Evolutionary conservation across 2,888 invertebrate species (phyloP).

Genomic region (Sinelater perroti): DNA sequence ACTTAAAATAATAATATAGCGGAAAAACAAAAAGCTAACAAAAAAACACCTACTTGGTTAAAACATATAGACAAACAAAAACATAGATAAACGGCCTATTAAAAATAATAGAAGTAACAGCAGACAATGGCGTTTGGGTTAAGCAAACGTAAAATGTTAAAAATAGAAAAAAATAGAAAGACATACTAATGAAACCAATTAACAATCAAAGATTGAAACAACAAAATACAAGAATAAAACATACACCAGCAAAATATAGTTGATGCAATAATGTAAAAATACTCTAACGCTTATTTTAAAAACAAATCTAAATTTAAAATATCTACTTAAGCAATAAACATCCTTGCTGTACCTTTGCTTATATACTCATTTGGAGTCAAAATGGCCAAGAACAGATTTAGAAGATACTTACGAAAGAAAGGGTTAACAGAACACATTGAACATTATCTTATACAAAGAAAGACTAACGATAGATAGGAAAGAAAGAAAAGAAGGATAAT

Average conservation of each 20-base stretch:
- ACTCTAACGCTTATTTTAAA: background rate
- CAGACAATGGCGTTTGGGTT: background rate
- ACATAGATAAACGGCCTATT: background rate
- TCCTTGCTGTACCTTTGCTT: background rate
- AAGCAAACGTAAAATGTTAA: background rate
- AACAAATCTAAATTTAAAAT: background rate
- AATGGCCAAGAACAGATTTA: background rate
- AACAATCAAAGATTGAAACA: background rate
- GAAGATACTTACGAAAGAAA: background rate
- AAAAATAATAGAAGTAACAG: background rate
- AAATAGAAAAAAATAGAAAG: slow-evolving; percentile 1
- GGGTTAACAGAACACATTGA: background rate
- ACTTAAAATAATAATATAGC: too few relatives aligned
- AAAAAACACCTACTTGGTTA: background rate
- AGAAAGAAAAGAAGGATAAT: background rate
- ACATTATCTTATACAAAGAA: background rate
- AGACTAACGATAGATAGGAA: background rate
- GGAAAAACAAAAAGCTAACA: background rate
- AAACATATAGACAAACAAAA: background rate
- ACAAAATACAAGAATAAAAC: background rate
- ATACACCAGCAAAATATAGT: background rate
- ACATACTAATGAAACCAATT: background rate
- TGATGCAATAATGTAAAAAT: background rate
- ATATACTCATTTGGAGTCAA: background rate
- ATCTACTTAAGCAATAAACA: background rate